Evolutionary conservation across 2,888 invertebrate species (phyloP), one percentile per base, ranked within the genome.

Genomic region (Furcula furcula): DNA sequence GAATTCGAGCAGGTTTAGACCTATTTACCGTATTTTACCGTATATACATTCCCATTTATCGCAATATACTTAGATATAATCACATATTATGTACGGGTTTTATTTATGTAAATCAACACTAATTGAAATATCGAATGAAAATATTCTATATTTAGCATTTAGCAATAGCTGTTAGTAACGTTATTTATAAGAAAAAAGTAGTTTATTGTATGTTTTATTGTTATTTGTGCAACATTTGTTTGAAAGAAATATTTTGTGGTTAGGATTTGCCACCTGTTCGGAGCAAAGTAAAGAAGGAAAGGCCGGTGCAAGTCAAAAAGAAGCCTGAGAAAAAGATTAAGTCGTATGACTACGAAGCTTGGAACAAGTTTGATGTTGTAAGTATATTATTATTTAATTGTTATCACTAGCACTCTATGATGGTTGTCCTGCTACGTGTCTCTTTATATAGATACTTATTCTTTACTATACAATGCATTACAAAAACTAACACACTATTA

Each of bases 301-400:
- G 71, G n/a, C 74, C 77, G 6, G 52, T 76, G 2, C 61, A 65
- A 20, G 64, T 55, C 0, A 64, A 61, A 34, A 83, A 81, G 46
- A 69, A 65, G 31, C 55, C 58, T 0, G 77, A 76, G 18, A 88
- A 90, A 49, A 82, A 90, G 50, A 92, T 93, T 20, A 76, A 85
- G 35, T 79, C 91, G 0, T 90, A 83, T 33, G 94, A 95, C 76
- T 95, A 95, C 76, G 55, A 84, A 18, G 88, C 93, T 29, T 95
- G 95, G 95, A 94, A 95, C 19, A 93, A 93, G 60, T 95, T 93
- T 90, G 94, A 95, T 90, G 94, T 90, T 64, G 94, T 94, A 77
- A 83, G 90, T 76, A 33, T 26, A 10, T 2, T 4, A n/a, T n/a
- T n/a, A n/a, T n/a, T n/a, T n/a, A n/a, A n/a, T n/a, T n/a, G n/a